Conservation (phyloP, 2,113 vertebrate species). For the Uria aalge region DNA sequence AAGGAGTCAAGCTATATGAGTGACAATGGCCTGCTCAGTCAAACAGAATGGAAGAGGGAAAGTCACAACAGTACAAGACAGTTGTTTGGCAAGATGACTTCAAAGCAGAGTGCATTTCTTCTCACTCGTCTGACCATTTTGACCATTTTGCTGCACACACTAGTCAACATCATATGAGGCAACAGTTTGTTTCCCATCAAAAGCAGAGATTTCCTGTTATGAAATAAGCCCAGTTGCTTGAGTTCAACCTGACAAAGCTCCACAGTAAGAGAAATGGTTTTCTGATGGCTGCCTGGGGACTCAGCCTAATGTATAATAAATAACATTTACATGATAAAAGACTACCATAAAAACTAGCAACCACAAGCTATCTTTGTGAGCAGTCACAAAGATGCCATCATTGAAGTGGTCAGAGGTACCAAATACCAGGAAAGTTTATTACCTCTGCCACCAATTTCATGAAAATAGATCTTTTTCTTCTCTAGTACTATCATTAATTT, state of each 20-base stretch:
- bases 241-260: background rate
- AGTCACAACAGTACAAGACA: background rate
- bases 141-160: background rate
- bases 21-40: rapidly evolving
- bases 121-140: background rate
- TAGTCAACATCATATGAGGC: background rate
- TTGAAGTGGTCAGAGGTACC: background rate
- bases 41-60: background rate
- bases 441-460: background rate
- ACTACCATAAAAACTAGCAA: background rate
- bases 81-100: background rate
- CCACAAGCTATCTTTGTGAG: background rate
- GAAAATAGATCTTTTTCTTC: background rate
- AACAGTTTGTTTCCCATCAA: background rate
- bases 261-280: background rate
- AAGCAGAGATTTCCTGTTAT: background rate
- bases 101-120: background rate
- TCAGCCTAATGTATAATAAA: background rate
- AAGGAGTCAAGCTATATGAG: background rate
- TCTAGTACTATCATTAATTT: background rate
- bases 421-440: background rate
- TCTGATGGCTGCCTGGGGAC: background rate
- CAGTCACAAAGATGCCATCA: background rate
- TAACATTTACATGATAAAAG: background rate
- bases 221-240: background rate